phyloP scores from a whole-genome alignment of 2,797 vertebrate genomes.

The Podarcis lilfordi region DNA sequence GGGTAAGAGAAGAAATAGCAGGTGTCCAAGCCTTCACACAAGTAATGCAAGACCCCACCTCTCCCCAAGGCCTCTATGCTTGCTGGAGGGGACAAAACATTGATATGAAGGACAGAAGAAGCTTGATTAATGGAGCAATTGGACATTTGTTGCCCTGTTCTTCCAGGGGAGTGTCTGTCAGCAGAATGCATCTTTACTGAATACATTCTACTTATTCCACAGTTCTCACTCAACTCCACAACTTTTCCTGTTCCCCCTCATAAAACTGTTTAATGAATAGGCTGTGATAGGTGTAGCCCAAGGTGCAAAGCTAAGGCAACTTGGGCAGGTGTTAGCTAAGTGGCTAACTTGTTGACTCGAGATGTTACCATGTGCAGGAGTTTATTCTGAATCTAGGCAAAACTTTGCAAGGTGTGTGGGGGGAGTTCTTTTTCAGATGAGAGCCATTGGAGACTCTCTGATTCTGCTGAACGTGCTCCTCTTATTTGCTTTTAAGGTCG shows the following conservation, averaged over 20 bases:
- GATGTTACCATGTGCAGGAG: not conserved
- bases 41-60: not conserved
- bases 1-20: not conserved
- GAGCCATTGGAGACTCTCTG: not conserved
- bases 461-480: not conserved
- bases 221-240: not conserved
- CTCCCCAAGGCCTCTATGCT: not conserved
- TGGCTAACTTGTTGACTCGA: not conserved
- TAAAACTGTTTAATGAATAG: not conserved
- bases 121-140: too few relatives aligned
- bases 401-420: not conserved
- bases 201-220: not conserved
- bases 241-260: not conserved
- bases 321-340: not conserved
- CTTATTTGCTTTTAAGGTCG: not conserved
- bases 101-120: not conserved
- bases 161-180: not conserved
- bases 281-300: not conserved
- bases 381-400: not conserved
- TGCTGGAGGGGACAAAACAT: not conserved
- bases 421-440: not conserved
- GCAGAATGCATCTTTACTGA: not conserved
- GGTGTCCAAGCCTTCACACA: too few relatives aligned
- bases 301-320: not conserved
- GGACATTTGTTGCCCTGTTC: not conserved